phyloP scores from a whole-genome alignment of 2,888 invertebrate species.

The Troides oblongomaculatus region DNA sequence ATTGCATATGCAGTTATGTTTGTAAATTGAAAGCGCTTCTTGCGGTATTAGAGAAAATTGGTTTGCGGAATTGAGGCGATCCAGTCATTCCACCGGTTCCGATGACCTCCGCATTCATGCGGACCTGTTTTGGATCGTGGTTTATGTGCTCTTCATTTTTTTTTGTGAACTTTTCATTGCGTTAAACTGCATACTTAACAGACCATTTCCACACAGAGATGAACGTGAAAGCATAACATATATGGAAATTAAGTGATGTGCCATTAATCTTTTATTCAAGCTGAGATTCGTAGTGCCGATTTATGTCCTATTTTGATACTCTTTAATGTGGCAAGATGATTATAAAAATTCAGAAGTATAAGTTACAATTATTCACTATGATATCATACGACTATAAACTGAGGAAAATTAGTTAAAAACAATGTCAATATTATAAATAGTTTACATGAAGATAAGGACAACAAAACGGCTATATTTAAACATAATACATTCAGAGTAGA shows the following conservation, averaged over 20 bases:
- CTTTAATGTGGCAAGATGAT: no score
- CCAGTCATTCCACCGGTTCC: constrained; percentile 26
- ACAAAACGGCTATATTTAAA: no score
- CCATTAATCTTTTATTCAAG: background rate
- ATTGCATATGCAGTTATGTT: background rate
- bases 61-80: constrained; percentile 39
- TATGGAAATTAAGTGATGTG: background rate
- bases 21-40: constrained; percentile 16
- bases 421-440: no score
- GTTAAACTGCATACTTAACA: background rate
- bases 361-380: no score
- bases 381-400: no score
- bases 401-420: no score
- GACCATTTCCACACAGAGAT: background rate
- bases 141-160: constrained; percentile 9
- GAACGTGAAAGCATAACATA: no score
- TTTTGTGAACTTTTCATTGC: background rate
- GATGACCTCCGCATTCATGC: constrained; percentile 33
- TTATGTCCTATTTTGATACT: no score
- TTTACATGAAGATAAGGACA: no score
- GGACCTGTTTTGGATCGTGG: constrained; percentile 28
- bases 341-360: no score
- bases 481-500: no score
- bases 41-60: constrained; percentile 35
- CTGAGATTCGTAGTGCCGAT: no score